Percentiles rank a stretch among this genome's conserved stretches.
phyloP scores from a whole-genome alignment of 1,140 invertebrate genomes.

The Camponotus pennsylvanicus region DNA sequence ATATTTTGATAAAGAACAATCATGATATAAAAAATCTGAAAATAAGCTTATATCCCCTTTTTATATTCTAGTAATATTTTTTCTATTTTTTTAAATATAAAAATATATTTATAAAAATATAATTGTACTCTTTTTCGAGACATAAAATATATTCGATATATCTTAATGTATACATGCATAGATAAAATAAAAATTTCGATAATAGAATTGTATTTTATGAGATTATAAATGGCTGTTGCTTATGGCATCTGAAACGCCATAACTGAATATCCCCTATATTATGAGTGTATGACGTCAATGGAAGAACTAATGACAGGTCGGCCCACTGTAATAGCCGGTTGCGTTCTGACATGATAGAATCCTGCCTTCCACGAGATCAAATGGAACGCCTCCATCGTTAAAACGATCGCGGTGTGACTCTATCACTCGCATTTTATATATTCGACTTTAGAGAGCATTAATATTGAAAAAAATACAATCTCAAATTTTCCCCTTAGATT shows the following conservation, averaged over 20 bases:
- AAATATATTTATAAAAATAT: neutral
- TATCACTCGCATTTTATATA: neutral
- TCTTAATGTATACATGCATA: neutral
- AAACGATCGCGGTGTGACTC: neutral
- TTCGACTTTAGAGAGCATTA: neutral
- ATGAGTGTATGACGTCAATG: constrained; percentile 61
- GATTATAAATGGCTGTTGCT: neutral
- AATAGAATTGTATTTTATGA: neutral
- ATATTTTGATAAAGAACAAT: neutral
- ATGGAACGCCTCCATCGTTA: neutral
- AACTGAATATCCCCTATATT: constrained; percentile 60
- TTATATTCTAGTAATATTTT: neutral
- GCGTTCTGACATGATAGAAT: constrained; percentile 73
- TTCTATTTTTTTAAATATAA: too few species aligned
- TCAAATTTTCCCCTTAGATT: neutral
- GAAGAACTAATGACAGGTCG: constrained; percentile 79
- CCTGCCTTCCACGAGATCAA: constrained; percentile 45
- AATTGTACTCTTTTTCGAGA: neutral
- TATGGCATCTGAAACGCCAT: constrained; percentile 64
- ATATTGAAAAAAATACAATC: neutral
- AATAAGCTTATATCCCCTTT: neutral
- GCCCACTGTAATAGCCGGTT: constrained; percentile 48
- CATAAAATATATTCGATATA: neutral
- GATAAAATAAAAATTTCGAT: neutral
- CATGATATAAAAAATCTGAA: neutral